These are phyloP conservation scores for Heptranchias perlo DNA, from an alignment of 2,113 vertebrate species.

Conservation along the genomic window DNA sequence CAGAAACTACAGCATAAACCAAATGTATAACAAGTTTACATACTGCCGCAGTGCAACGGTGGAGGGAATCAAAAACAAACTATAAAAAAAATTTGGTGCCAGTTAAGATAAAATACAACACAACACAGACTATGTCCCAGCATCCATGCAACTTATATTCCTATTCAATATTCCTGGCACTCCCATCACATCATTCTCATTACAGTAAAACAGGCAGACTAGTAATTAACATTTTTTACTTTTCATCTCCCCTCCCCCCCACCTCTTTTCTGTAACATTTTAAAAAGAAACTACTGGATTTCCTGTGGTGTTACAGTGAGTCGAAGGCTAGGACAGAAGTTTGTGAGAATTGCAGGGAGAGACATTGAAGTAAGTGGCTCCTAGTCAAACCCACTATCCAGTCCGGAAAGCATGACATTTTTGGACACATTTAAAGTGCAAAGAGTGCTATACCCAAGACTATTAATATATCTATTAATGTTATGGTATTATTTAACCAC, in stretches of 20 bases:
- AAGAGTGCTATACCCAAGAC: too few species aligned
- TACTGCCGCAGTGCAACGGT: not conserved
- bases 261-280: not conserved
- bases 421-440: too few species aligned
- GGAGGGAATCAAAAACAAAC: not conserved
- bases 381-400: not conserved
- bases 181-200: not conserved
- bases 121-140: too few species aligned
- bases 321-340: not conserved
- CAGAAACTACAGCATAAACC: not conserved
- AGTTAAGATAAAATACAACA: not conserved
- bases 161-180: not conserved
- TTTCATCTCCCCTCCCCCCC: not conserved
- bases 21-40: not conserved
- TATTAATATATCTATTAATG: too few species aligned
- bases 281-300: not conserved
- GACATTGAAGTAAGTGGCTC: not conserved
- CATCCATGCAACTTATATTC: not conserved
- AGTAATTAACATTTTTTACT: not conserved
- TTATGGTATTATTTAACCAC: too few species aligned
- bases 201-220: not conserved
- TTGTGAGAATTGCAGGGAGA: not conserved
- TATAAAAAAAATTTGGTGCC: not conserved
- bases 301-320: not conserved
- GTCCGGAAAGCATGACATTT: too few species aligned